phyloP scores from a whole-genome alignment of 2,888 invertebrate species.

The Hyles lineata region DNA sequence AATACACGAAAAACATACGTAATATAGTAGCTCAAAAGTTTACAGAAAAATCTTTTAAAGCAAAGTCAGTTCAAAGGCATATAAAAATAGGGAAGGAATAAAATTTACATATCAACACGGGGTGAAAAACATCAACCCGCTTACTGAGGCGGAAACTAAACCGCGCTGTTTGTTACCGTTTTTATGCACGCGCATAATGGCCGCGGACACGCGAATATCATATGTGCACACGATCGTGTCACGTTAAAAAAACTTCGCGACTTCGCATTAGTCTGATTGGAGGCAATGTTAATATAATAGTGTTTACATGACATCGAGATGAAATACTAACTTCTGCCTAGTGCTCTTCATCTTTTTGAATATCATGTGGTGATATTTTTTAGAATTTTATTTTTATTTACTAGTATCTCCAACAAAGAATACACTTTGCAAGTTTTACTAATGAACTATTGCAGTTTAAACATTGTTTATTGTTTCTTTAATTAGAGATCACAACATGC shows the following conservation, averaged over 20 bases:
- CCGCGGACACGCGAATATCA: conserved; percentile 17
- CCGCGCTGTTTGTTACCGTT: conserved; percentile 11
- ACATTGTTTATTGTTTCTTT: too few relatives aligned
- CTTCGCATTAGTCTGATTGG: not conserved
- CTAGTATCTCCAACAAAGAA: too few relatives aligned
- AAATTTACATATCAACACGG: conserved; percentile 20
- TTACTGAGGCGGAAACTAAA: not conserved
- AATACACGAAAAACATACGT: not conserved
- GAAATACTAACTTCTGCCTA: not conserved
- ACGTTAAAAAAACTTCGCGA: not conserved
- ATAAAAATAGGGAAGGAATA: conserved; percentile 21
- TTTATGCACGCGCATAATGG: conserved; percentile 17
- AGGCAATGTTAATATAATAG: not conserved
- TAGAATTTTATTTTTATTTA: too few relatives aligned
- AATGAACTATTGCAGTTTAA: too few relatives aligned
- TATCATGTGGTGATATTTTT: too few relatives aligned
- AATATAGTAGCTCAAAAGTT: not conserved
- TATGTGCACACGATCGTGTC: not conserved
- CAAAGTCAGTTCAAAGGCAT: conserved; percentile 15
- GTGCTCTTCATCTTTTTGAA: not conserved
- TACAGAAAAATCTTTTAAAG: not conserved
- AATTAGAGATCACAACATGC: too few relatives aligned
- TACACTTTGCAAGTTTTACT: too few relatives aligned
- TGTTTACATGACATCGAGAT: not conserved
- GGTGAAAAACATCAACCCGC: conserved; percentile 16